phyloP scores from a whole-genome alignment of 35 echinoderm and acorn worm species.

The Stichopus chloronotus region DNA sequence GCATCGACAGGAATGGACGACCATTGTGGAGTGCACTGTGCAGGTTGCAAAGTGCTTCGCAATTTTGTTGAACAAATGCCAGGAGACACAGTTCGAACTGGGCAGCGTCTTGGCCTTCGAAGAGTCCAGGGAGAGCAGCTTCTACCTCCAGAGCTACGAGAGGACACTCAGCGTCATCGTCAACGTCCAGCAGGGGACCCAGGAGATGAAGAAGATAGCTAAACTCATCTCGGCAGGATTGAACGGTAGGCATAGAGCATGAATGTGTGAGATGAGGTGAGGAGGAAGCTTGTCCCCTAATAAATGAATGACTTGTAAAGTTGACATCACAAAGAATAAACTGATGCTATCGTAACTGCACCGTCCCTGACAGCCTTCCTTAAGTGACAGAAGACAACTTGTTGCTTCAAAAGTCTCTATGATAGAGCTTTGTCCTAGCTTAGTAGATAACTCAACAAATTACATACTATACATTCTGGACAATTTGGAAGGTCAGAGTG shows the following conservation, averaged over 20 bases:
- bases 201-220: constrained; percentile 10
- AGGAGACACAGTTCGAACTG: constrained; percentile 49
- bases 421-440: too few relatives aligned
- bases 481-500: too few relatives aligned
- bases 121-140: constrained; percentile 8
- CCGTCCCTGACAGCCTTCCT: too few relatives aligned
- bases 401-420: too few relatives aligned
- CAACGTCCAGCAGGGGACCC: constrained; percentile 7
- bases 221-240: background rate
- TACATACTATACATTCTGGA: too few relatives aligned
- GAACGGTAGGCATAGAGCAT: background rate
- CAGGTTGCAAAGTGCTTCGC: constrained; percentile 28
- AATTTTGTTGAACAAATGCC: constrained; percentile 38
- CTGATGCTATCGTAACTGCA: too few relatives aligned
- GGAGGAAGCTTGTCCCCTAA: background rate
- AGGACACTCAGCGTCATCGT: constrained; percentile 22
- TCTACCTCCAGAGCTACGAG: constrained; percentile 49
- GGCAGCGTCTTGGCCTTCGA: constrained; percentile 23
- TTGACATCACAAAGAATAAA: too few relatives aligned
- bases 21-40: background rate
- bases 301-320: too few relatives aligned
- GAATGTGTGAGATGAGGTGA: background rate
- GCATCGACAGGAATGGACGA: background rate
- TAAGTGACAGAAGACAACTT: too few relatives aligned
- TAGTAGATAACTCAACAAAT: too few relatives aligned